Evolutionary conservation across 92 coral and sea anemone genomes (phyloP).

Genomic region (Anthopleura xanthogrammica): DNA sequence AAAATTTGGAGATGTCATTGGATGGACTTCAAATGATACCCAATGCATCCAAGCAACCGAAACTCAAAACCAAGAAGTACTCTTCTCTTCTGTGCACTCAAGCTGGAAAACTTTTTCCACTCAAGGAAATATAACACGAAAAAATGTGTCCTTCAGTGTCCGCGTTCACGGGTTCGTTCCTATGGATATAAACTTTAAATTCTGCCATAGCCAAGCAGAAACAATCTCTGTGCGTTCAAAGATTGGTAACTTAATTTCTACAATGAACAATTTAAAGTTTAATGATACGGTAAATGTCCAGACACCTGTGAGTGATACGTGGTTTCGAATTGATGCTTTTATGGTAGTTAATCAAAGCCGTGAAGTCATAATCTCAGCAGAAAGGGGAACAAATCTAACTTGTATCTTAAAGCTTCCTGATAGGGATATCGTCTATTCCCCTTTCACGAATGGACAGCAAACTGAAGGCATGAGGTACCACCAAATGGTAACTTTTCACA

Average conservation of each 20-base stretch:
- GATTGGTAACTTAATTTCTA: background rate
- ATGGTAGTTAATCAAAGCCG: constrained; percentile 23
- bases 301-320: background rate
- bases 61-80: background rate
- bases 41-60: constrained; percentile 28
- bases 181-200: background rate
- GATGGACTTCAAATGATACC: constrained; percentile 22
- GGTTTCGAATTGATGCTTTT: constrained; percentile 1
- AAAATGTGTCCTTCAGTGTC: constrained; percentile 26
- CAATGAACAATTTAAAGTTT: background rate
- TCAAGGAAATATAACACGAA: background rate
- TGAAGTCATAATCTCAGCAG: background rate
- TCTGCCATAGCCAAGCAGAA: background rate
- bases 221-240: background rate
- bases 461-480: constrained; percentile 53
- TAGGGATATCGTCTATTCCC: constrained; percentile 25
- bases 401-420: constrained; percentile 48
- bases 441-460: constrained; percentile 16
- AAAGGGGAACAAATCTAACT: constrained; percentile 66
- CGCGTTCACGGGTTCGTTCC: constrained; percentile 26
- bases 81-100: background rate
- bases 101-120: background rate
- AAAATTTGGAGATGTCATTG: constrained; percentile 55
- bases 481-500: constrained; percentile 15
- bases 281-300: constrained; percentile 9